Base-by-base conservation (phyloP, 2,888 invertebrate species). In the Polydrusus cervinus region DNA sequence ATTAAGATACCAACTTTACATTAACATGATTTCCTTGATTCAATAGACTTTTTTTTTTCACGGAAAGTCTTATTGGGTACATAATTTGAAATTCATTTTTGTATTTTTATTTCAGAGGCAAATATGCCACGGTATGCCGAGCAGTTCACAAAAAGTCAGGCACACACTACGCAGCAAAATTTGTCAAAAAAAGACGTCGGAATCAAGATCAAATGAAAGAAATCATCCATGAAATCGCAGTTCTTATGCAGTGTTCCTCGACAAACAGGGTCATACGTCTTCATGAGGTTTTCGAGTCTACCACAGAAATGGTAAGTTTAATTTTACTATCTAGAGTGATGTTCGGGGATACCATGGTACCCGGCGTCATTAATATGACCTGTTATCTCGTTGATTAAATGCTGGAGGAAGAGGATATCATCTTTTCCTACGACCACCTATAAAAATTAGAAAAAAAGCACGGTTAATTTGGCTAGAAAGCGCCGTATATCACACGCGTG, bases 131-230 rank as follows among this genome's bases (percentile, higher is more conserved):
- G 80, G 98, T 98, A 80, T 93, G 95, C 85, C 93, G 96, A 87
- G 96, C 97, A 85, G 91, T 94, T 40, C 95, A 97, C 89, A 92
- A 94, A 87, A 91, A 93, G 82, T 94, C 94, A 69, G 95, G 95
- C 75, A 92, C 93, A 84, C 94, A 95, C 86, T 97, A 95, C 88
- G 98, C 98, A n/a, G 98, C 98, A 79, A 98, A 98, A 90, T 97
- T 96, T 88, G 94, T 97, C 81, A 94, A 96, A 88, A 94, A 97
- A 86, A 90, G 97, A 83, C 93, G 97, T 86, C 94, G 96, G 80
- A 94, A 96, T 80, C 92, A 93, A 80, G 95, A 95, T 88, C 94
- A 94, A 82, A 92, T 93, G 85, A 92, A 95, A 81, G 97, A 97
- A 88, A 95, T 97, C 83, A 91, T 96, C 81, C 97, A 98, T 88